Evolutionary conservation across 2,113 vertebrate species (phyloP), one percentile per base, ranked within the genome.

Genomic region (Ammodytes marinus): DNA sequence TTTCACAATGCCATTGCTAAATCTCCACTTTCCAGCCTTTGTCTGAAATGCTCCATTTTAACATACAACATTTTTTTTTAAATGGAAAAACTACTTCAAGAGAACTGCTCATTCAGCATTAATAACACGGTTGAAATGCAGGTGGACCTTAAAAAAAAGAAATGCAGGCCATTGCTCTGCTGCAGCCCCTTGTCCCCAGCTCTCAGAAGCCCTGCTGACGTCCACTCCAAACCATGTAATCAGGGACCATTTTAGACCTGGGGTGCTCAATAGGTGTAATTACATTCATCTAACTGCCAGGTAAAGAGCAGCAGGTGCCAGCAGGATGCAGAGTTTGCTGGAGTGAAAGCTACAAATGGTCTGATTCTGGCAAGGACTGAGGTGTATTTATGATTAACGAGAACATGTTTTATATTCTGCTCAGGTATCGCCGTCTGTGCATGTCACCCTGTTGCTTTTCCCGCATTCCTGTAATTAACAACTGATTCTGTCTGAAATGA

Each of bases 151-250:
- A 52, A 39, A 46, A 40, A 19, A 63, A 57, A 69, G 17, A 19
- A 35, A 55, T 60, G 11, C 27, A 59, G 42, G 59, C 54, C 52
- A 63, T 10, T 69, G 4, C 67, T 70, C 50, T 74, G 37, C 52
- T n/a, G n/a, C n/a, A n/a, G 80, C 39, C 6, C 14, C 15, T 40
- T 13, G 11, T 39, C 57, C 15, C 35, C 69, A 47, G 64, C 37
- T 42, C 37, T 80, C 45, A 83, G 76, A 57, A 55, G n/a, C n/a
- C 52, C 63, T 64, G 71, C 82, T 82, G 83, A 27, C 5, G 7
- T 63, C 64, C 2, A 1, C 12, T 74, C 57, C 37, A 39, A 42
- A 76, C 19, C 4, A 1, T 79, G 27, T 35, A 70, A 80, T 76
- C 61, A 53, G 49, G 4, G 58, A 58, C 69, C 72, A 46, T 63